Conservation (phyloP, 1,140 invertebrate genomes). For the Anoplolepis gracilipes region DNA sequence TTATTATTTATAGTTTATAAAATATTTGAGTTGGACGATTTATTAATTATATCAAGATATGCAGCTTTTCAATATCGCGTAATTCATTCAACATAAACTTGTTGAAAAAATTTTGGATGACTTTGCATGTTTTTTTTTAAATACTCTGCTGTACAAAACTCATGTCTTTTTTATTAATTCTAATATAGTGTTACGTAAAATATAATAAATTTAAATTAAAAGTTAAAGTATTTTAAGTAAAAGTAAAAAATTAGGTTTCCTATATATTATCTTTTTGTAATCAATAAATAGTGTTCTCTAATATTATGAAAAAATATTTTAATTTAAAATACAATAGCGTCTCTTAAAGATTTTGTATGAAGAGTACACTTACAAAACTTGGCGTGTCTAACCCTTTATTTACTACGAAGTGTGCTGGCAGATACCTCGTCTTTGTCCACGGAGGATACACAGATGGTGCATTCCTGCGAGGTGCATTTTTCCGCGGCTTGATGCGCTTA, state of each 20-base stretch:
- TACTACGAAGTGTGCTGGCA: slow-evolving; percentile 17
- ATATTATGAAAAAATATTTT: not conserved
- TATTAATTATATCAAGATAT: not conserved
- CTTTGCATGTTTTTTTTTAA: not conserved
- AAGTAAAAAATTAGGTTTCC: not conserved
- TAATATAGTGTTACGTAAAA: not conserved
- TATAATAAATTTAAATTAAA: not conserved
- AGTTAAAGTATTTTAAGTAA: not conserved
- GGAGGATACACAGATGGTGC: slow-evolving; percentile 6
- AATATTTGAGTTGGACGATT: not conserved
- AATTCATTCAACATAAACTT: not conserved
- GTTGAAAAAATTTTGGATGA: not conserved
- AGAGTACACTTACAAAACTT: slow-evolving; percentile 1
- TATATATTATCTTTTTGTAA: not conserved
- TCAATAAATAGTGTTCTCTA: not conserved
- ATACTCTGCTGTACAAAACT: not conserved
- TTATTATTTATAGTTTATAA: slow-evolving; percentile 35
- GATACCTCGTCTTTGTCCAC: slow-evolving; percentile 38
- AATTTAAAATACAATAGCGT: not conserved
- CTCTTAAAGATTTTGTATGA: not conserved
- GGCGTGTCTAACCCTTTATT: slow-evolving; percentile 29
- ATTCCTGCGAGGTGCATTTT: slow-evolving; percentile 48
- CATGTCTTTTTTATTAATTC: not conserved
- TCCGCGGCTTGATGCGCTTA: slow-evolving; percentile 30
- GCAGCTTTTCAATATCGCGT: not conserved